These are phyloP conservation scores for Cydia splendana DNA, from an alignment of 1,140 invertebrate genomes.

Conservation along the genomic window DNA sequence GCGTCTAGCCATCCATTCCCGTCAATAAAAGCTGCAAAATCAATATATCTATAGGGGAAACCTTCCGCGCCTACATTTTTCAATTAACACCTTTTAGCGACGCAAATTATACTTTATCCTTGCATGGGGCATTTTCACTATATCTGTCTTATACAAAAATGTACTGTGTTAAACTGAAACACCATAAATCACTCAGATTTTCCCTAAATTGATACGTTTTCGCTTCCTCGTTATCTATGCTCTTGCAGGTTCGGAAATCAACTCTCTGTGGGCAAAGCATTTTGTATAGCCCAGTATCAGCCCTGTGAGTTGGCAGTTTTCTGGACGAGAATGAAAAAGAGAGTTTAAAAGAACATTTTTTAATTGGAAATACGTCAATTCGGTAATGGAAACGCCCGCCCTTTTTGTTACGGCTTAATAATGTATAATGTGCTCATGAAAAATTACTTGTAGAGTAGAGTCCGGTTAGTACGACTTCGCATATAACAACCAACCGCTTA, in stretches of 20 bases:
- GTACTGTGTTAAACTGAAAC: background rate
- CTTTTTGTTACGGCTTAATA: background rate
- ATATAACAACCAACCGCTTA: no score
- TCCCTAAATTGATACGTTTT: constrained; percentile 14
- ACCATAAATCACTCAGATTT: constrained; percentile 9
- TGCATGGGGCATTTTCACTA: background rate
- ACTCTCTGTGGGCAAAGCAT: background rate
- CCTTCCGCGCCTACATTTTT: no score
- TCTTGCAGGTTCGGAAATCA: constrained; percentile 3
- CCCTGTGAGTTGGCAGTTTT: constrained; percentile 16
- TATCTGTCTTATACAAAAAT: background rate
- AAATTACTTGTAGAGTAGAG: background rate
- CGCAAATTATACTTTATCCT: no score
- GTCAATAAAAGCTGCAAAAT: no score
- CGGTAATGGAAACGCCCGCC: background rate
- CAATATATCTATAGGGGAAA: no score
- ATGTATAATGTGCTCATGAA: background rate
- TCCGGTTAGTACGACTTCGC: no score
- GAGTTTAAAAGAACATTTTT: background rate
- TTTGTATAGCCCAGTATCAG: background rate
- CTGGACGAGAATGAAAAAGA: background rate
- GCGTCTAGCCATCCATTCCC: no score
- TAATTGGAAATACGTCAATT: background rate
- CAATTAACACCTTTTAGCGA: no score
- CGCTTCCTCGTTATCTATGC: constrained; percentile 14